These are phyloP conservation scores for Leguminivora glycinivorella DNA, from an alignment of 1,140 invertebrate species.

Conservation along the genomic window DNA sequence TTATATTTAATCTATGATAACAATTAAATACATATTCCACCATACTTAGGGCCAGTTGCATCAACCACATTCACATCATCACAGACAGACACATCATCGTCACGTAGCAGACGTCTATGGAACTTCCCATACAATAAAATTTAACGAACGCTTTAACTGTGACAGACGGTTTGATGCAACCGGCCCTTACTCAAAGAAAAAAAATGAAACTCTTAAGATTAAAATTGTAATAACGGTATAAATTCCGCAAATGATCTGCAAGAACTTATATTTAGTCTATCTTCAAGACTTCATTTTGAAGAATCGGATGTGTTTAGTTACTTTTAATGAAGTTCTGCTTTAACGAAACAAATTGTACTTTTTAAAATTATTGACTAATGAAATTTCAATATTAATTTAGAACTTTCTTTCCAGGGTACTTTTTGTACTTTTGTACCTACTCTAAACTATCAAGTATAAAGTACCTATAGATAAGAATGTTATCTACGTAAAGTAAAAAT, in stretches of 20 bases:
- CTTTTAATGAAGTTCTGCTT: neutral
- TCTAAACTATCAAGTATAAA: slow-evolving; percentile 25
- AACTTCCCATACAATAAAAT: too few species aligned
- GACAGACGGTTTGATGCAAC: too few species aligned
- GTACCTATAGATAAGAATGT: slow-evolving; percentile 11
- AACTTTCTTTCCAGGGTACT: slow-evolving; percentile 25
- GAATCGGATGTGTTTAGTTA: neutral
- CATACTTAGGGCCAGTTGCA: too few species aligned
- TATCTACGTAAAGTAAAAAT: neutral
- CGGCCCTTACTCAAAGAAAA: too few species aligned
- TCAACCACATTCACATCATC: too few species aligned
- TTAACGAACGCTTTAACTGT: too few species aligned
- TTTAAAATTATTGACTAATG: neutral
- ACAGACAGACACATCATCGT: too few species aligned
- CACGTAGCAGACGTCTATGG: too few species aligned
- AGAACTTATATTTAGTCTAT: neutral
- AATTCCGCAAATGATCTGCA: neutral
- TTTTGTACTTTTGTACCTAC: slow-evolving; percentile 27
- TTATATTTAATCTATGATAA: too few species aligned
- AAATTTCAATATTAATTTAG: neutral
- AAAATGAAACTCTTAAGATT: neutral
- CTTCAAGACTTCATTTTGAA: neutral
- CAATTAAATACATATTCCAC: too few species aligned
- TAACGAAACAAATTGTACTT: neutral
- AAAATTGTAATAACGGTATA: neutral